Percentiles rank a stretch among this genome's conserved stretches.
phyloP scores from a whole-genome alignment of 1,140 invertebrate genomes.

The Kradibia gibbosae region DNA sequence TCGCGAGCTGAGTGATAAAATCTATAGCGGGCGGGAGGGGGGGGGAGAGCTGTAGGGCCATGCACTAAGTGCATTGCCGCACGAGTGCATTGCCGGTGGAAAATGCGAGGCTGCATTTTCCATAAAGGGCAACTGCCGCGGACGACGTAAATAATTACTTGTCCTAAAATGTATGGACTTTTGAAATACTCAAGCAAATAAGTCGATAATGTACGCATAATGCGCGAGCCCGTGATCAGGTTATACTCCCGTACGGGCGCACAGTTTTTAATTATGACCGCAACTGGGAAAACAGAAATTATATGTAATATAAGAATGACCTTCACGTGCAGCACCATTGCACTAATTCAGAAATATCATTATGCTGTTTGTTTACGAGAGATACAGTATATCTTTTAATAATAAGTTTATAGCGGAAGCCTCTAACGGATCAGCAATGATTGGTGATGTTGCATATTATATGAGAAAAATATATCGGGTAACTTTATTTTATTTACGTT shows the following conservation, averaged over 20 bases:
- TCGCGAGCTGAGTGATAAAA: slow-evolving; percentile 55
- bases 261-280: background rate
- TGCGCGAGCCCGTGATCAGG: background rate
- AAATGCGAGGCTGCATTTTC: background rate
- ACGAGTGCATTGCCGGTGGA: background rate
- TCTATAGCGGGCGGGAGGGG: slow-evolving; percentile 22
- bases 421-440: background rate
- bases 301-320: background rate
- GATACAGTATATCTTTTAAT: slow-evolving; percentile 15
- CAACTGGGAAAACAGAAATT: background rate
- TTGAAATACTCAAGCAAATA: background rate
- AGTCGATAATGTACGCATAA: background rate
- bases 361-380: background rate
- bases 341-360: background rate
- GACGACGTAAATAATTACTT: background rate
- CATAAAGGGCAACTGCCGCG: background rate
- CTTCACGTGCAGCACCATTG: background rate
- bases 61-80: background rate
- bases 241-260: background rate
- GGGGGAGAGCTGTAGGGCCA: background rate
- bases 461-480: background rate
- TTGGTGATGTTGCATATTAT: background rate
- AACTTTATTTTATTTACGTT: background rate
- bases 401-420: slow-evolving; percentile 2
- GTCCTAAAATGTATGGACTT: background rate